These are phyloP conservation scores for Trachelus tabidus DNA, from an alignment of 2,888 invertebrate species.

Conservation along the genomic window DNA sequence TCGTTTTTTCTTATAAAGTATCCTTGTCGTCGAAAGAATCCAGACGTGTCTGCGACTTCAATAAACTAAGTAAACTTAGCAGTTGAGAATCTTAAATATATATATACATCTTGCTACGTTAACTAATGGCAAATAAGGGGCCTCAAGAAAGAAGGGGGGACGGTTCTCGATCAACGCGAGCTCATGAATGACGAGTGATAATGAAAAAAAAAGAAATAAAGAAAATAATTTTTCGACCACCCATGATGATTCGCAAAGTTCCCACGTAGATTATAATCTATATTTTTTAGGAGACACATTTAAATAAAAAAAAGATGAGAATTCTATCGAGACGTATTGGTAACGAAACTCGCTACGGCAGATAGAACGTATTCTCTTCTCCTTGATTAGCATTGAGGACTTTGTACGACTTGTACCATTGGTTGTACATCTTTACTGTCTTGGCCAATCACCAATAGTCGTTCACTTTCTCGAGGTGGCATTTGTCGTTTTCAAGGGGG, in stretches of 20 bases:
- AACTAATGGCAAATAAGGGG: too few species aligned
- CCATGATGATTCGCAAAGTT: not conserved
- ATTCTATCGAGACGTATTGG: not conserved
- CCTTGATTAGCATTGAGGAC: not conserved
- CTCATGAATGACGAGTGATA: too few species aligned
- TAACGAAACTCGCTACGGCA: not conserved
- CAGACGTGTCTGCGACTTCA: not conserved
- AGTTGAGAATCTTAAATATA: not conserved
- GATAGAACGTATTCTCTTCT: not conserved
- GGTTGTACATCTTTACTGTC: not conserved
- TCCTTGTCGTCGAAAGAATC: not conserved
- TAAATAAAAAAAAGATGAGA: not conserved
- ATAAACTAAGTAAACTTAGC: not conserved
- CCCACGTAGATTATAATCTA: not conserved
- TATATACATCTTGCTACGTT: not conserved
- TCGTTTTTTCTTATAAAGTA: not conserved
- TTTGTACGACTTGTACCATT: not conserved
- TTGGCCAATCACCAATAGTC: not conserved
- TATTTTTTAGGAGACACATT: not conserved
- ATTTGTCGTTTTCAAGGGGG: not conserved
- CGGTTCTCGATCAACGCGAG: too few species aligned
- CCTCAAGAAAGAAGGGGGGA: too few species aligned
- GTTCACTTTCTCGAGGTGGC: not conserved
- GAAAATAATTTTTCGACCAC: not conserved
- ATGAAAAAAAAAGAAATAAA: too few species aligned